phyloP scores from a whole-genome alignment of 2,113 vertebrate genomes.

The Labrus mixtus region DNA sequence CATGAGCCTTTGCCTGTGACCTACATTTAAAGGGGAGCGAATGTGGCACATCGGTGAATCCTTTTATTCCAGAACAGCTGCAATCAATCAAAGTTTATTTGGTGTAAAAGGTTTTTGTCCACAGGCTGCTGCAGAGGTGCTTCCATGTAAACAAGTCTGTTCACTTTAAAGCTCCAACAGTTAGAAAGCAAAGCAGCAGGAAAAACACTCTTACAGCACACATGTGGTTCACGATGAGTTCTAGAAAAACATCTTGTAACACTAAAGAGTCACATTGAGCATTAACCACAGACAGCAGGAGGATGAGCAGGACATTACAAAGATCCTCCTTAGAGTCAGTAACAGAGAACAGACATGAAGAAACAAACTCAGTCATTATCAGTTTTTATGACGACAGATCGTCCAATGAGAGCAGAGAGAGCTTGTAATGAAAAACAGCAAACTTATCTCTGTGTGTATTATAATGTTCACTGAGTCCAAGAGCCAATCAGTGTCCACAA shows the following conservation, averaged over 20 bases:
- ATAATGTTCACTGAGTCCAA: too few species aligned
- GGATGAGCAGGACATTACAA: background rate
- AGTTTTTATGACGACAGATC: too few species aligned
- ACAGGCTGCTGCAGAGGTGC: too few species aligned
- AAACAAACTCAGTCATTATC: too few species aligned
- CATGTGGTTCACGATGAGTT: constrained; percentile 20
- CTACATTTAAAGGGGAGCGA: background rate
- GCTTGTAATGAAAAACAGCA: too few species aligned
- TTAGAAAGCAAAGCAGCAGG: too few species aligned
- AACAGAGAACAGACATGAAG: too few species aligned
- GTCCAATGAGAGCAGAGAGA: too few species aligned
- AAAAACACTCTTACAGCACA: background rate
- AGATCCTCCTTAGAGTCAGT: too few species aligned
- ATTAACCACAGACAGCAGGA: constrained; percentile 1
- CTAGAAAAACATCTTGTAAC: constrained; percentile 6
- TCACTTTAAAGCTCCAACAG: too few species aligned
- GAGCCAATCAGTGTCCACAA: background rate
- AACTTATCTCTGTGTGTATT: too few species aligned
- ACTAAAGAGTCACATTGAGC: background rate
- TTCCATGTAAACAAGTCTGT: too few species aligned
- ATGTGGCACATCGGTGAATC: background rate
- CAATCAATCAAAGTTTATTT: constrained; percentile 18
- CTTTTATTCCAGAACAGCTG: background rate
- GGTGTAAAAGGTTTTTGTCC: background rate
- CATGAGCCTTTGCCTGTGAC: constrained; percentile 12